Base-by-base conservation (phyloP, 2,113 vertebrate species). In the Tenebrosternarchus preto region DNA sequence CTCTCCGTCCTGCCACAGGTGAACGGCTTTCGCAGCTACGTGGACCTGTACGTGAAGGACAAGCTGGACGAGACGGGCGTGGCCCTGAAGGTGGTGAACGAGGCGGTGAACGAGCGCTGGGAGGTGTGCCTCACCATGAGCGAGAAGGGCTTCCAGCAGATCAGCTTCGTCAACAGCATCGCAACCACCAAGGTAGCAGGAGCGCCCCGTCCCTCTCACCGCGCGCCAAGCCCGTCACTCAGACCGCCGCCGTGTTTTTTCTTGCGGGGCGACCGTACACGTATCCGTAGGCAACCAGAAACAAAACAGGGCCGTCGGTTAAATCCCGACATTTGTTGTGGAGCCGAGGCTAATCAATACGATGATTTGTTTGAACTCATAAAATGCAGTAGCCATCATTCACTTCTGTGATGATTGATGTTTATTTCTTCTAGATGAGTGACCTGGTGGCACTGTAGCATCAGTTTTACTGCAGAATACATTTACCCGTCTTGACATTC, bases 151-250 rank as follows among this genome's bases (percentile, higher is more conserved):
- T 99, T 99, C 85, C 98, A 99, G 82, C 98, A 99, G 87, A 96
- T 98, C 92, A 98, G 98, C 91, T 99, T 99, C 86, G 97, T 98
- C 76, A 99, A 99, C 92, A 98, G 97, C 86, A 99, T 99, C 79
- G 98, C 98, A 91, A 99, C 98, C 66, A 99, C 98, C 82, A 99
- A 99, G 95, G 98, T 99, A 88, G 85, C n/a, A 5, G 20, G 27
- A 69, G 6, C 20, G 56, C n/a, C 3, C 31, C 56, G n/a, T n/a
- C n/a, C n/a, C n/a, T n/a, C 15, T 16, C 17, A 15, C 31, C 33
- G 0, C 61, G 33, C n/a, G 0, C 7, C 12, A 9, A 9, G 8
- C 43, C 8, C 2, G 43, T 50, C 43, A 9, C 43, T 9, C 43
- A 50, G 8, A n/a, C n/a, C n/a, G n/a, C n/a, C n/a, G n/a, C n/a